Conservation (phyloP, 2,113 vertebrate species). For the Ovis canadensis region DNA sequence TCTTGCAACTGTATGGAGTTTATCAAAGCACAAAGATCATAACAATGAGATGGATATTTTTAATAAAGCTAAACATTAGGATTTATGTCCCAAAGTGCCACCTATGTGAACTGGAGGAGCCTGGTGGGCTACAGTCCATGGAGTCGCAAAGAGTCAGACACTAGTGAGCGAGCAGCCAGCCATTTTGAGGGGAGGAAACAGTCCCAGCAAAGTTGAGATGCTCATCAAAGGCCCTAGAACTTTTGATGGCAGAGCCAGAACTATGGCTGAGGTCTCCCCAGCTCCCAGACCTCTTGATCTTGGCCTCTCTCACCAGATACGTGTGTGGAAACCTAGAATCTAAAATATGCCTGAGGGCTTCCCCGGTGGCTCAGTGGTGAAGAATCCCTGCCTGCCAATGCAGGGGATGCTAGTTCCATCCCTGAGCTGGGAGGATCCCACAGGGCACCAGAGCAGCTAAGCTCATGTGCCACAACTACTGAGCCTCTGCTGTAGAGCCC, state of each 20-base stretch:
- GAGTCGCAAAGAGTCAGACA: neutral
- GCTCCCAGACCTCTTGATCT: neutral
- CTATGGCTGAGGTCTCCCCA: neutral
- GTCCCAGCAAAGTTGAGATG: neutral
- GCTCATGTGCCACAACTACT: neutral
- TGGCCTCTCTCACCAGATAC: neutral
- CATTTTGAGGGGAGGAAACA: neutral
- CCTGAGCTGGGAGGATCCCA: neutral
- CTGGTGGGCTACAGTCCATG: neutral
- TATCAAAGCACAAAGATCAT: neutral
- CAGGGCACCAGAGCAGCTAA: neutral
- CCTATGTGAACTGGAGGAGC: neutral
- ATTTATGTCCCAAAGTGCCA: neutral
- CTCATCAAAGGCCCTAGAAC: neutral
- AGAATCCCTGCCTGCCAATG: neutral
- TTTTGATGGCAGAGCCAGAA: neutral
- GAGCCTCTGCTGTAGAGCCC: neutral
- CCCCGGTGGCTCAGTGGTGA: neutral
- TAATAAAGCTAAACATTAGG: neutral
- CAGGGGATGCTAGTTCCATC: neutral
- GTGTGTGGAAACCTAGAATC: neutral
- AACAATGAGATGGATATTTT: neutral
- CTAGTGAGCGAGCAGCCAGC: neutral
- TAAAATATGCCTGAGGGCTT: neutral
- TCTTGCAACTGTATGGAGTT: neutral